Evolutionary conservation across 2,113 vertebrate genomes (phyloP).

Genomic region (cat (Felis catus)): DNA sequence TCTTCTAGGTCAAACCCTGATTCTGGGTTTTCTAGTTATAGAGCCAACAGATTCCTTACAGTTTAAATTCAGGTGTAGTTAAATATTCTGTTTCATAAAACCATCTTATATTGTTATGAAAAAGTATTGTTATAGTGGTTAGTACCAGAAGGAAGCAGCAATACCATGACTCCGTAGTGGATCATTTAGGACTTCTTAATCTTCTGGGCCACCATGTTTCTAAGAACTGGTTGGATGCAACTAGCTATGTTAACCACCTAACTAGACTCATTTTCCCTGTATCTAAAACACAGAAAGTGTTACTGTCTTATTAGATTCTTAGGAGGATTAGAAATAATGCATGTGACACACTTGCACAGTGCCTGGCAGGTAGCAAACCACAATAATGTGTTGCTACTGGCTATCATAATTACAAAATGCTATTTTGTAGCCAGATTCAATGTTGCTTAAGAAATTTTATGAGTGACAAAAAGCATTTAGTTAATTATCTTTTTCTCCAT

Average conservation of each 20-base stretch:
- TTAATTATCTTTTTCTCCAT: conserved; percentile 27
- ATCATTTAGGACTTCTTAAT: background rate
- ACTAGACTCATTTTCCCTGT: background rate
- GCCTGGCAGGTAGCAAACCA: background rate
- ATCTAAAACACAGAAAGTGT: background rate
- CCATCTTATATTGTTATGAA: background rate
- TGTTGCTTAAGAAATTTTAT: conserved; percentile 11
- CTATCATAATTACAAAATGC: background rate
- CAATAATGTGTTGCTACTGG: background rate
- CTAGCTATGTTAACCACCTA: background rate
- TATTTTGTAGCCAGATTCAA: background rate
- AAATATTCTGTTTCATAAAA: background rate
- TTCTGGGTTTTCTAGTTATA: background rate
- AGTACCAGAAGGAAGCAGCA: background rate
- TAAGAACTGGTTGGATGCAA: background rate
- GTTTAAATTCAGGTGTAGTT: background rate
- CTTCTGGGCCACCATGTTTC: background rate
- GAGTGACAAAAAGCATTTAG: background rate
- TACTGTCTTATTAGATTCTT: background rate
- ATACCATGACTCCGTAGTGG: background rate
- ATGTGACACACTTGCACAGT: background rate
- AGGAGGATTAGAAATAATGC: background rate
- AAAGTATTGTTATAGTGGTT: background rate
- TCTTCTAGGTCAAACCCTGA: background rate
- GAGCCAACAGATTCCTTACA: background rate